Percentiles rank a stretch among this genome's conserved stretches.
phyloP scores from a whole-genome alignment of 1,140 invertebrate genomes.

The Macrobrachium rosenbergii region DNA sequence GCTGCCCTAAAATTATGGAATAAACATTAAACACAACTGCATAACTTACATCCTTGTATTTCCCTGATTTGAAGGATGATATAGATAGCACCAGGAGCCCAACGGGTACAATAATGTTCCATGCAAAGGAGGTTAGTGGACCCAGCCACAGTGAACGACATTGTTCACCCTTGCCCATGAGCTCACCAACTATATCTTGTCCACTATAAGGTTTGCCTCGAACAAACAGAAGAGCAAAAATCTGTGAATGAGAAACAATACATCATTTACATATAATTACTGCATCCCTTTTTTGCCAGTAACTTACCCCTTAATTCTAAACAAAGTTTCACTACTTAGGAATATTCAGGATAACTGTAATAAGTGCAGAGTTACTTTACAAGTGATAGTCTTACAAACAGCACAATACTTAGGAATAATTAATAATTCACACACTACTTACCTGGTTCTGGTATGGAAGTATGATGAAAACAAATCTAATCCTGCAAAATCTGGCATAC shows the following conservation, averaged over 20 bases:
- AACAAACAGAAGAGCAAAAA: constrained; percentile 65
- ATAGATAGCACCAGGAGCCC: constrained; percentile 79
- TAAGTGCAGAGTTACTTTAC: too few species aligned
- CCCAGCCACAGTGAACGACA: constrained; percentile 70
- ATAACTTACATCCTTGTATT: constrained; percentile 80
- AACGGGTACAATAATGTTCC: constrained; percentile 79
- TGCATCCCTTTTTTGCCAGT: too few species aligned
- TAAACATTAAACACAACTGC: background rate
- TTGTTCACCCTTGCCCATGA: constrained; percentile 40
- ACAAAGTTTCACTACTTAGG: too few species aligned
- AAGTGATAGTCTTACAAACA: too few species aligned
- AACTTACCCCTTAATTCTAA: too few species aligned
- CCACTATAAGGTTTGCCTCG: constrained; percentile 83
- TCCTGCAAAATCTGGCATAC: too few species aligned
- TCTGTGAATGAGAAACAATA: constrained; percentile 28
- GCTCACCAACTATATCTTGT: constrained; percentile 80
- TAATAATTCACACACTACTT: too few species aligned
- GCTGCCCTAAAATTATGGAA: too few species aligned
- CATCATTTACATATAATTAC: background rate
- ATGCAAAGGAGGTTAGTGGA: constrained; percentile 84
- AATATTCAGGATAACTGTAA: too few species aligned
- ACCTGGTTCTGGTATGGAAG: too few species aligned
- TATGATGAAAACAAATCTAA: too few species aligned
- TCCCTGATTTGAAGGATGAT: constrained; percentile 81
- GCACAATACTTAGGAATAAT: too few species aligned